A percentile compares a stretch with the other conserved stretches of the same genome.
Conservation (phyloP, 2,797 vertebrate genomes). For the Melopsittacus undulatus region DNA sequence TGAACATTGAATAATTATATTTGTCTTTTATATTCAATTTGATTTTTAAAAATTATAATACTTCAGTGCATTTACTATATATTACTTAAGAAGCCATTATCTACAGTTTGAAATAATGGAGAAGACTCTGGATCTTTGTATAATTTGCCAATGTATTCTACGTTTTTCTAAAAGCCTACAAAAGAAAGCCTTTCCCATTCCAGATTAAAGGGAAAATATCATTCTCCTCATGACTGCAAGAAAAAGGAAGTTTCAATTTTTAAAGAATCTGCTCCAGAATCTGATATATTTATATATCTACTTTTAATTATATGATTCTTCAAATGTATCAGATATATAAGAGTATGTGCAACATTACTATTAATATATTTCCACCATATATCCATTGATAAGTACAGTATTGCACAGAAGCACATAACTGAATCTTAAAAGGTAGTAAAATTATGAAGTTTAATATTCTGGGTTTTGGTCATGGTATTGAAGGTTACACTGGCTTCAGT, state of each 20-base stretch:
- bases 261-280: background rate
- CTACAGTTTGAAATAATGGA: background rate
- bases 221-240: background rate
- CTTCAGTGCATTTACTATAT: background rate
- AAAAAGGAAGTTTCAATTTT: background rate
- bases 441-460: background rate
- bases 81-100: conserved; percentile 16
- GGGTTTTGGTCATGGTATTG: background rate
- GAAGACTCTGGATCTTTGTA: background rate
- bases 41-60: background rate
- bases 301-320: background rate
- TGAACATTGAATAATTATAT: conserved; percentile 8
- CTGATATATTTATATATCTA: background rate
- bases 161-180: background rate
- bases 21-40: conserved; percentile 8
- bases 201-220: background rate
- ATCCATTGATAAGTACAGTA: background rate
- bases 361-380: background rate
- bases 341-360: background rate
- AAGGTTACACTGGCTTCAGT: background rate
- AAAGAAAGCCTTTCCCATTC: background rate
- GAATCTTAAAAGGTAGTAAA: background rate
- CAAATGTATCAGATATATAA: background rate
- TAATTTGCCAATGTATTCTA: background rate
- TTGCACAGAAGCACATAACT: background rate